Evolutionary conservation across 2,888 invertebrate species (phyloP), one percentile per base, ranked within the genome.

Genomic region (Sclerodermus sp.): DNA sequence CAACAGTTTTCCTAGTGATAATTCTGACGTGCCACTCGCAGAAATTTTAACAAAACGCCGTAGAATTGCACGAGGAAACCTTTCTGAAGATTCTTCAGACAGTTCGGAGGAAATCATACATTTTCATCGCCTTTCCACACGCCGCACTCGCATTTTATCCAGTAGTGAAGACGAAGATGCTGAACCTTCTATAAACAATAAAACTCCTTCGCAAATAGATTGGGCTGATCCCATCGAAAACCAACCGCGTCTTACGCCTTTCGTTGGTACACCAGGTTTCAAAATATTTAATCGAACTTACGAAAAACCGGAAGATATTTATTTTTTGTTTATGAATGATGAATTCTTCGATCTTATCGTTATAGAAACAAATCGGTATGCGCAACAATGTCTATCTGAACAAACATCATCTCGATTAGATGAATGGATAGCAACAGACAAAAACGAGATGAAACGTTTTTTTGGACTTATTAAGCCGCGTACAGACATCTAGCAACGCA

Each of bases 381-480:
- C 32, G 37, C 13, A 49, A 39, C 17, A 43, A 13, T 14, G 9
- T 6, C 23, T 43, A 32, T 43, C 14, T 13, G 18, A 34, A 12
- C n/a, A 3, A 39, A 46, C 34, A 23, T 49, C 16, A 38, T 36
- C n/a, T 16, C 46, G 42, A 37, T 17, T 47, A 17, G 16, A 38
- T 31, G 40, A 36, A n/a, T 34, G 42, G 42, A 47, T 32, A 37
- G n/a, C 37, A 10, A 41, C 34, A 32, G 17, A 47, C 15, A 47
- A 47, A 41, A 30, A 15, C 10, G 66, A 69, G 48, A 67, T 70
- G 4, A 67, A 67, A 59, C 41, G 48, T 9, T 59, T 64, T 52
- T 62, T 70, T 51, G 58, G 61, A 1, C 48, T 70, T 5, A 51
- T 67, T 40, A 49, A 71, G 30, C n/a, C n/a, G n/a, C n/a, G n/a